Evolutionary conservation across 2,888 invertebrate species (phyloP), one percentile per base, ranked within the genome.

Genomic region (Anorthoa munda): DNA sequence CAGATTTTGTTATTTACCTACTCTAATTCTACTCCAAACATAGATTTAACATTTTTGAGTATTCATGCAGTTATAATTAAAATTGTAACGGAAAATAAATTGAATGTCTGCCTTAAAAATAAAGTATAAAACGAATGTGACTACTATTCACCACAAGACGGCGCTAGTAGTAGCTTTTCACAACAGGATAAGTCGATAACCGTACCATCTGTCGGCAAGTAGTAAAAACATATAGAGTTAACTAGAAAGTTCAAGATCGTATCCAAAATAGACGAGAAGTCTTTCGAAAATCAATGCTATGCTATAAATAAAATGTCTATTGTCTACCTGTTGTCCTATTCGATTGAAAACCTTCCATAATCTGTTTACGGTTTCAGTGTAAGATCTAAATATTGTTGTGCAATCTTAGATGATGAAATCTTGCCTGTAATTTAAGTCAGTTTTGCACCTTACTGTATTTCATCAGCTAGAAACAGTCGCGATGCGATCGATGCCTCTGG

Each of bases 151-250:
- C 12, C 17, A 65, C 18, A 13, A 71, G 79, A 75, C 75, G 70
- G 7, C 66, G 45, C 63, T 60, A 53, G 12, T 9, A 18, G 15
- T 15, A 21, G 17, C 1, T 17, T 45, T 15, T 12, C 1, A 13
- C 15, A 3, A n/a, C 0, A 2, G 0, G 0, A 0, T 2, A 55
- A 23, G 1, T 56, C 51, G 4, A 39, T 1, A 66, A 61, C 15
- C 83, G 78, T 60, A 91, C 72, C 91, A 92, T 92, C 93, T 93
- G 71, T 78, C 75, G 81, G 17, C 31, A n/a, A 85, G 51, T 86
- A 84, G 87, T 4, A 9, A 39, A 82, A 87, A 76, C 1, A 65
- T 61, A 45, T 17, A n/a, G 26, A n/a, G 0, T n/a, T 53, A 56
- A 45, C 70, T 61, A 68, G 71, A 81, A 82, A 23, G 48, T 82